Base-by-base conservation (phyloP, 2,797 vertebrate species). In the Clangula hyemalis region DNA sequence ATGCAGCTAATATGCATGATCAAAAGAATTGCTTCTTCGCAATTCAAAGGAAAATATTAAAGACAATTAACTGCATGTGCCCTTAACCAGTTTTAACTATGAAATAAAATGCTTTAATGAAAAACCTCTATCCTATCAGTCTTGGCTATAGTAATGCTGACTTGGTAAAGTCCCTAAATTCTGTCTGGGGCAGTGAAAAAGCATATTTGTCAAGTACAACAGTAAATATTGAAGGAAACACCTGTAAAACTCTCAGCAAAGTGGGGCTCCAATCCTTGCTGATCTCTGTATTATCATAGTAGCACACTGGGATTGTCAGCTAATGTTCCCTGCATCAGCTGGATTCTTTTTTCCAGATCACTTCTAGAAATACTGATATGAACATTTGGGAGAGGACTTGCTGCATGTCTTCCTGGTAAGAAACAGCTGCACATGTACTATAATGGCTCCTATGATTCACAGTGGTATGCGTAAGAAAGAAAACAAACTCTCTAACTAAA, bases 381-480 rank as follows among this genome's bases (percentile, higher is more conserved):
- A 62, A 61, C 45, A 43, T 22, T 14, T 32, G 41, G 38, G 62
- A 95, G 16, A 77, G 38, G 64, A 79, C 72, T 80, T 36, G 10
- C 36, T 45, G 51, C 28, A 49, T 2, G 3, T 54, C 72, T n/a
- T 61, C 22, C 56, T 58, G 36, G 41, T 65, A 84, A 87, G 2
- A 5, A 45, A 68, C 9, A 66, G 13, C 11, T 54, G 39, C 3
- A 2, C 9, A 25, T 20, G 16, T n/a, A 19, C 54, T 43, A 9
- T 61, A 70, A 39, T 2, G 20, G 32, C 25, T 79, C 32, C 41
- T 66, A 45, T 13, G 34, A 54, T 60, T 82, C 78, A 51, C 49
- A 88, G n/a, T 12, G 73, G 17, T 13, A 73, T 0, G 0, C 25
- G 17, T 2, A 73, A 2, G 1, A 49, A 65, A 53, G 57, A 64